Evolutionary conservation across 1,140 invertebrate species (phyloP).

Genomic region (Maconellicoccus hirsutus): DNA sequence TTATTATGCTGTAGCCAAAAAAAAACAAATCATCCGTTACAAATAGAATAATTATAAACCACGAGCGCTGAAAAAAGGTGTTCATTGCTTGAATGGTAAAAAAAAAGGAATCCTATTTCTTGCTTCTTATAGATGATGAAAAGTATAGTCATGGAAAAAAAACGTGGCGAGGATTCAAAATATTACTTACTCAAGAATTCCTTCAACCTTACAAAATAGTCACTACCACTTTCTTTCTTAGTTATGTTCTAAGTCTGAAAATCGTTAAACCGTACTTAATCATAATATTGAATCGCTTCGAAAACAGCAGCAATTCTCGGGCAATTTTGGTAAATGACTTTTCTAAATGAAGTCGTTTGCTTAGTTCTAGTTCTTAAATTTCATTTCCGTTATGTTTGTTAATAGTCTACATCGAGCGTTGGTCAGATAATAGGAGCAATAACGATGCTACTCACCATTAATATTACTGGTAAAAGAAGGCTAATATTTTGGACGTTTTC

Average conservation of each 20-base stretch:
- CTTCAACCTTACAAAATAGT: constrained; percentile 1
- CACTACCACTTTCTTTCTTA: background rate
- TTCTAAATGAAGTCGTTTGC: too few relatives aligned
- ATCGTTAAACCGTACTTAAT: background rate
- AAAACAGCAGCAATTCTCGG: background rate
- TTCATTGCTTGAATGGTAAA: too few relatives aligned
- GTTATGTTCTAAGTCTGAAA: background rate
- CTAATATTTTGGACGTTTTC: background rate
- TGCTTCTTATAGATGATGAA: background rate
- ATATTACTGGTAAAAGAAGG: background rate
- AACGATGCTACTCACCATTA: background rate
- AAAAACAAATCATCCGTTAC: too few relatives aligned
- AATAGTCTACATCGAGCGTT: background rate
- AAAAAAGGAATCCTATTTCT: too few relatives aligned
- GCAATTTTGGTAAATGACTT: background rate
- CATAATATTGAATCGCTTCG: background rate
- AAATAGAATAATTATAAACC: too few relatives aligned
- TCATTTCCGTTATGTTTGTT: background rate
- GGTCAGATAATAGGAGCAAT: background rate
- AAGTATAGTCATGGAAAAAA: background rate
- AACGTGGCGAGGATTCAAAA: background rate
- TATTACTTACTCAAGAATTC: background rate
- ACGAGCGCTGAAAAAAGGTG: too few relatives aligned
- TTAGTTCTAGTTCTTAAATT: too few relatives aligned
- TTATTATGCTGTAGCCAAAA: too few relatives aligned